A percentile compares a stretch with the other conserved stretches of the same genome.
Conservation (phyloP, 2,888 invertebrate genomes). For the Meliscaeva auricollis region DNA sequence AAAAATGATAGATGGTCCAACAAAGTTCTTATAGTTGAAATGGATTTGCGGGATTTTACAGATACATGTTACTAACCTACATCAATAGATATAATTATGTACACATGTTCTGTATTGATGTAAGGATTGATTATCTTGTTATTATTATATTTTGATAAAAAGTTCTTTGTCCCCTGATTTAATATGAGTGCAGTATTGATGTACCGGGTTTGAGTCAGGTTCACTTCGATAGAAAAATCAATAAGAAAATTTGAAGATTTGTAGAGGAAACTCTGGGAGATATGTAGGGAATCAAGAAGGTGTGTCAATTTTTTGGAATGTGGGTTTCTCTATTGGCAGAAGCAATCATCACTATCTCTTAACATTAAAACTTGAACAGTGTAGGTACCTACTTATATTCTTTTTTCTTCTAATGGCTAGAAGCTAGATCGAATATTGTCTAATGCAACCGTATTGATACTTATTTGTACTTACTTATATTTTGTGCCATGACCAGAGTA, state of each 20-base stretch:
- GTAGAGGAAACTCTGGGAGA: background rate
- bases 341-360: too few relatives aligned
- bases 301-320: too few relatives aligned
- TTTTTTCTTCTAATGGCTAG: too few relatives aligned
- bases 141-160: background rate
- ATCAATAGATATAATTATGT: slow-evolving; percentile 37
- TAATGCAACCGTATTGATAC: too few relatives aligned
- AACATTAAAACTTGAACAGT: too few relatives aligned
- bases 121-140: background rate
- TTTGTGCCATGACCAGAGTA: too few relatives aligned
- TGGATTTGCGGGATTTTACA: background rate
- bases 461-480: too few relatives aligned
- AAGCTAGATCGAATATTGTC: too few relatives aligned
- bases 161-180: background rate
- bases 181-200: background rate
- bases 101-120: slow-evolving; percentile 1
- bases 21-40: background rate
- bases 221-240: background rate
- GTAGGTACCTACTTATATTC: too few relatives aligned
- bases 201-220: background rate
- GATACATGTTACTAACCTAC: slow-evolving; percentile 37
- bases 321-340: too few relatives aligned
- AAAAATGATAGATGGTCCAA: slow-evolving; percentile 5
- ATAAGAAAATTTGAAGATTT: background rate
- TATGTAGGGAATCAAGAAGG: too few relatives aligned